Evolutionary conservation across 2,113 vertebrate genomes (phyloP).

Genomic region (Calypte anna): DNA sequence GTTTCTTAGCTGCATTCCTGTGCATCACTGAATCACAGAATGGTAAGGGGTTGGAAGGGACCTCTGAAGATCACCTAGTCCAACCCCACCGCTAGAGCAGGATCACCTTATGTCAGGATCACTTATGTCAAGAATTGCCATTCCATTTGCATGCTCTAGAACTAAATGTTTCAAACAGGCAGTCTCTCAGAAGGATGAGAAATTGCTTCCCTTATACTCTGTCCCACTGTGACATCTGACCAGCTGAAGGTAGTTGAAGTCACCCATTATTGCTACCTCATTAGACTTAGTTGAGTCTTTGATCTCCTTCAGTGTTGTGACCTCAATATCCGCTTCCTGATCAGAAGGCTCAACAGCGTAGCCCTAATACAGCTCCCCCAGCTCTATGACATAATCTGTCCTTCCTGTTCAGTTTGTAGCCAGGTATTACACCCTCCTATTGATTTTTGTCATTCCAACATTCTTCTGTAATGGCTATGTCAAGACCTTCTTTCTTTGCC

Average conservation of each 20-base stretch:
- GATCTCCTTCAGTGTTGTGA: background rate
- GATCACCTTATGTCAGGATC: too few relatives aligned
- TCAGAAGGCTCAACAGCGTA: slow-evolving; percentile 4
- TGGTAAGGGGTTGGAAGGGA: too few relatives aligned
- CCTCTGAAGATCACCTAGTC: too few relatives aligned
- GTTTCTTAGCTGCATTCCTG: background rate
- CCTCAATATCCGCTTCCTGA: slow-evolving; percentile 31
- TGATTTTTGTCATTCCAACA: slow-evolving; percentile 27
- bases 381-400: slow-evolving; percentile 32
- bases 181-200: background rate
- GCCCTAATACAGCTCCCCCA: background rate
- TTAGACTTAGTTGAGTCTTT: slow-evolving; percentile 9
- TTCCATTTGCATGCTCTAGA: background rate
- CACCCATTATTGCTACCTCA: background rate
- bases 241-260: slow-evolving; percentile 32
- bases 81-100: too few relatives aligned
- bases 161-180: background rate
- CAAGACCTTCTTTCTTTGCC: background rate
- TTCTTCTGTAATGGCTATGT: slow-evolving; percentile 23
- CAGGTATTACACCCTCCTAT: slow-evolving; percentile 1
- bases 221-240: background rate
- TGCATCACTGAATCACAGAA: too few relatives aligned
- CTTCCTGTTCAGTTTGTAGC: slow-evolving; percentile 43
- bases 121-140: background rate
- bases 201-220: background rate